Evolutionary conservation across 92 coral and sea anemone species (phyloP), one percentile per base, ranked within the genome.

Genomic region (Hydrozoanthus gracilis): DNA sequence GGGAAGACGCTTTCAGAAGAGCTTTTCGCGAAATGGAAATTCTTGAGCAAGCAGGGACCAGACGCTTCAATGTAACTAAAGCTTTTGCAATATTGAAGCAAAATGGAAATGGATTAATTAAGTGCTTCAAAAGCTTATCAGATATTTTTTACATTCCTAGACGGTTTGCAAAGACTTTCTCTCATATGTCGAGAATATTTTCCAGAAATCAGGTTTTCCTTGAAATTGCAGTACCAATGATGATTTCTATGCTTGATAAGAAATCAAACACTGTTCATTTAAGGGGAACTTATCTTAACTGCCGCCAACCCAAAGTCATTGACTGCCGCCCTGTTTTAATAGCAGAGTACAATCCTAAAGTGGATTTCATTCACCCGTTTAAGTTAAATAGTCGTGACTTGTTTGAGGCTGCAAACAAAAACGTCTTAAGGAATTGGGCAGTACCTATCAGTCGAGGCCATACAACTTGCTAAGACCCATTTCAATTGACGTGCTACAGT

Each of bases 191-290:
- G 20, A 87, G 60, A 14, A 54, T 87, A 39, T 87, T 87, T 79
- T 79, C 44, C 50, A 71, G 84, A 39, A 61, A 56, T 17, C 58
- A 52, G 3, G 90, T 87, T 7, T 87, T 87, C 71, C 51, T 87
- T 27, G 90, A 87, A 68, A 87, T 87, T 44, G 90, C 90, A 11
- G 83, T 87, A 5, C 90, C 90, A 46, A 87, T 76, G 71, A 87
- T 87, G 20, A 7, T 78, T 3, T 78, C 78, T 17, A 78, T 87
- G 75, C 85, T 87, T 7, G 90, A 68, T 78, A 47, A 60, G 11
- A 61, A 56, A 15, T 60, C 83, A 14, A 78, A 78, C 66, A 61
- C 15, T 58, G 50, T 78, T 15, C 69, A 61, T 44, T 27, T 27
- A 27, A 27, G 39, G 39, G 79, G 79, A 60, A 44, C 9, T 51